Evolutionary conservation across 1,140 invertebrate genomes (phyloP).

Genomic region (Onthophagus taurus): DNA sequence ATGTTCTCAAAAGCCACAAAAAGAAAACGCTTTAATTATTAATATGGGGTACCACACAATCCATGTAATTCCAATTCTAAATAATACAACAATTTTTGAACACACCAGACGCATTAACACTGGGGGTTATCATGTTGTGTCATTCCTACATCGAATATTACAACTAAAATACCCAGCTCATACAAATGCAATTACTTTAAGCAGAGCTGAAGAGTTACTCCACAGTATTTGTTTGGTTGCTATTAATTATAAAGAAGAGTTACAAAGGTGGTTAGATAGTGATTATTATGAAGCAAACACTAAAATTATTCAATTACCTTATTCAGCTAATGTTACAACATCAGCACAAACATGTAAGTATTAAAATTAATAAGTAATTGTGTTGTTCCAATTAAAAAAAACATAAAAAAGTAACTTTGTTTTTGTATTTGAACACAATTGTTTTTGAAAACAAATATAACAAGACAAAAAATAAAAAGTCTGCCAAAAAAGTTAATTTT

Average conservation of each 20-base stretch:
- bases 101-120: constrained; percentile 76
- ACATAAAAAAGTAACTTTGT: too few relatives aligned
- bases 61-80: constrained; percentile 76
- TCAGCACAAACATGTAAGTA: constrained; percentile 43
- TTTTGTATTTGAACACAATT: too few relatives aligned
- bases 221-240: constrained; percentile 72
- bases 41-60: constrained; percentile 81
- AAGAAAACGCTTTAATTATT: constrained; percentile 63
- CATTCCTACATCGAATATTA: constrained; percentile 79
- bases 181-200: constrained; percentile 74
- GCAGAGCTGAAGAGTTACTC: constrained; percentile 77
- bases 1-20: constrained; percentile 53
- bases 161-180: constrained; percentile 92
- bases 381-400: too few relatives aligned
- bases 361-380: neutral
- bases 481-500: too few relatives aligned
- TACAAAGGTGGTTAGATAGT: constrained; percentile 67
- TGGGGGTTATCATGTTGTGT: constrained; percentile 76
- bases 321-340: constrained; percentile 47
- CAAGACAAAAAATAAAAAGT: too few relatives aligned
- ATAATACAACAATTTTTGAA: constrained; percentile 56
- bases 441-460: too few relatives aligned
- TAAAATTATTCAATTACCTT: constrained; percentile 76
- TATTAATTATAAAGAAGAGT: constrained; percentile 66
- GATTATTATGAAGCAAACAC: constrained; percentile 80